Evolutionary conservation across 1,140 invertebrate species (phyloP), one percentile per base, ranked within the genome.

Genomic region (Phenacoccus solenopsis): DNA sequence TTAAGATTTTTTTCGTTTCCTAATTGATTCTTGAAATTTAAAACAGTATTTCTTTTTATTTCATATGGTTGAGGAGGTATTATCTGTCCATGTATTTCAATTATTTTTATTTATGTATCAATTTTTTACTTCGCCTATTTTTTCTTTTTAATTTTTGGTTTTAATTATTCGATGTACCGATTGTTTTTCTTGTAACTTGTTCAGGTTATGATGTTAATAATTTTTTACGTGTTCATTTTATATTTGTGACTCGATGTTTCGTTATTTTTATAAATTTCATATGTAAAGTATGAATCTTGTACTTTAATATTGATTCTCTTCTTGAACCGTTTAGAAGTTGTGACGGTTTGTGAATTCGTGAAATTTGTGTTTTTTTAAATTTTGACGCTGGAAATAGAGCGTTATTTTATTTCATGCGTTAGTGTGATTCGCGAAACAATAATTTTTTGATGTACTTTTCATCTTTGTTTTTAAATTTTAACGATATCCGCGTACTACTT

Each of bases 171-270:
- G 5, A 32, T 5, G 30, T 32, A 32, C 30, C 30, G 5, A 32
- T 32, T 32, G 30, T 32, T 32, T 49, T 16, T 49, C 20, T 9
- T n/a, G 13, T 16, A n/a, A 49, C 3, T 49, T 9, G 13, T 16
- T 49, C 38, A 9, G 13, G 16, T 49, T 49, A n/a, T 49, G 20
- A 49, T 49, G 13, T 49, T n/a, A 49, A 49, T n/a, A n/a, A 49
- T 49, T 49, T 32, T 49, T 49, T 49, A 49, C 38, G 38, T 49
- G 38, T 49, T 49, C 38, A 49, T 49, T 49, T 49, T 49, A n/a
- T 49, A 49, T 49, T 49, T 49, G 38, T 49, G 38, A 49, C 13
- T 49, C 38, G 38, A n/a, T 49, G 38, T 49, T 49, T 5, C 38
- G 38, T 49, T 49, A 9, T 49, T 49, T 49, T 49, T 49, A 5